Base-by-base conservation (phyloP, 1,140 invertebrate species). In the Aplysia californica region DNA sequence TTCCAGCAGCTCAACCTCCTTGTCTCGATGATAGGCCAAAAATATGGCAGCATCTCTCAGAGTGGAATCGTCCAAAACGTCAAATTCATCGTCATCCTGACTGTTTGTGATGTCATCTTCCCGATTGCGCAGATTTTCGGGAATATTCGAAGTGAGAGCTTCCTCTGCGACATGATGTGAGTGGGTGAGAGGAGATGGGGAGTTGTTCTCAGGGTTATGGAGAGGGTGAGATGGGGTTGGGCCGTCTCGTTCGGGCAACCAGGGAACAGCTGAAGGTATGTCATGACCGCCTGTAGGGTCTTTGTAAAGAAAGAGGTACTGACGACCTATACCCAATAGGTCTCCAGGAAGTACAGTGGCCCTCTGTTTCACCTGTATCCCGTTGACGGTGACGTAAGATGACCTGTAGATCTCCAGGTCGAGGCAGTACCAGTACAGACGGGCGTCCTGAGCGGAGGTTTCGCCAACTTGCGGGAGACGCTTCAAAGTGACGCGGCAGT, bases 251-350 rank as follows among this genome's bases (percentile, higher is more conserved):
- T 55, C 39, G 21, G 61, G 61, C 35, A 85, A 76, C 86, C 86
- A 87, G 44, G 82, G 78, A 50, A 87, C 41, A n/a, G 81, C 66
- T 26, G 72, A 44, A 10, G 86, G 86, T 26, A 87, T 82, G 39
- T 87, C 86, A 39, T 74, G 59, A 26, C 84, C 83, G 21, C 79
- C 79, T 29, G 83, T 84, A n/a, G 82, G 84, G 58, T 87, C 86
- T 80, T 87, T 87, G 64, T 83, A 87, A 29, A 87, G 59, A 58
- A 87, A 84, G 15, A 87, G 67, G 69, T 87, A 87, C 66, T 85
- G 76, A 26, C 78, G 79, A 0, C 86, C 86, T 26, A 87, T 68
- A 21, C 79, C 76, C 15, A 87, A 29, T n/a, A 87, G 78, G 66
- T 87, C 86, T 18, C 86, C 86, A 59, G 81, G 78, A 68, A 80